phyloP scores from a whole-genome alignment of 2,113 vertebrate genomes.

The Otocyon megalotis region DNA sequence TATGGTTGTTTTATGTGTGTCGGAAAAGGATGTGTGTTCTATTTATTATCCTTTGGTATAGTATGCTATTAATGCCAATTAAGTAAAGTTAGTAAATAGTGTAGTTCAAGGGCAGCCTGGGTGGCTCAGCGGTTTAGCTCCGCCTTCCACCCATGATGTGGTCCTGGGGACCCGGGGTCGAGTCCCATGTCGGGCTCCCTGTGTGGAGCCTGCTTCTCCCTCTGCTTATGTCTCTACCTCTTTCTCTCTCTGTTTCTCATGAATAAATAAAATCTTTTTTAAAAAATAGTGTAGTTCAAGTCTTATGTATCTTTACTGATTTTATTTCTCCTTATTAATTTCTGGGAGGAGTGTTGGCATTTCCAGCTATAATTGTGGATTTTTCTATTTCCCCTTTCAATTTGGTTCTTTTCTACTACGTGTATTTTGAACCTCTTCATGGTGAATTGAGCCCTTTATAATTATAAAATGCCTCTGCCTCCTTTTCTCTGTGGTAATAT shows the following conservation, averaged over 20 bases:
- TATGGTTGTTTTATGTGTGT: not conserved
- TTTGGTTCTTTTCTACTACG: conserved; percentile 42
- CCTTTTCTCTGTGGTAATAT: not conserved
- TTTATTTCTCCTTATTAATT: conserved; percentile 21
- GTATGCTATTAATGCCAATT: not conserved
- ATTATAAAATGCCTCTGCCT: not conserved
- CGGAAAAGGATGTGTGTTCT: not conserved
- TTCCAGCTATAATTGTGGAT: not conserved
- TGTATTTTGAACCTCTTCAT: conserved; percentile 11
- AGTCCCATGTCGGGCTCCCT: too few species aligned
- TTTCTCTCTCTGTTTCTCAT: too few species aligned
- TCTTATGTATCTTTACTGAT: not conserved
- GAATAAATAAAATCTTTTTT: too few species aligned
- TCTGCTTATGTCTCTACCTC: too few species aligned
- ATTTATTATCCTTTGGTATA: not conserved
- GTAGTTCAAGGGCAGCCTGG: too few species aligned
- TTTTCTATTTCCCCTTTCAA: not conserved
- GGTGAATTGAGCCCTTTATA: not conserved
- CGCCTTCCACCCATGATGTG: too few species aligned
- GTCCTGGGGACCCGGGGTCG: too few species aligned
- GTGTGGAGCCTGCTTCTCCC: too few species aligned
- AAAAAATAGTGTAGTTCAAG: too few species aligned
- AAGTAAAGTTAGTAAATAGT: not conserved
- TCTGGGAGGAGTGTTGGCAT: conserved; percentile 3
- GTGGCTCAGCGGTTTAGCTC: too few species aligned